A percentile compares a stretch with the other conserved stretches of the same genome.
phyloP scores from a whole-genome alignment of 2,113 vertebrate genomes.

The Muscicapa adusta region DNA sequence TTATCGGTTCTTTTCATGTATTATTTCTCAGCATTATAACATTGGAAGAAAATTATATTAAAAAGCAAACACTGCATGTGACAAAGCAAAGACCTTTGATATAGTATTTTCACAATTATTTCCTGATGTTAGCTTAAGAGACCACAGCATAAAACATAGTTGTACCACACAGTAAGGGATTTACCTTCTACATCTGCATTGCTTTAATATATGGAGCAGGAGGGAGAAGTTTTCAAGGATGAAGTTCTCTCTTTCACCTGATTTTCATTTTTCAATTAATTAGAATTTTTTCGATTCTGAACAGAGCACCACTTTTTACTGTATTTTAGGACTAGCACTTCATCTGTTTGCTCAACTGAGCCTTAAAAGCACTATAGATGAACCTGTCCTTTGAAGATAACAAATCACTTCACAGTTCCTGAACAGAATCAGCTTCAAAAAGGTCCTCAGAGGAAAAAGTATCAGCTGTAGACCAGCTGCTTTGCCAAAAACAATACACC shows the following conservation, averaged over 20 bases:
- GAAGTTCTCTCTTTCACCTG: conserved; percentile 1
- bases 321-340: not conserved
- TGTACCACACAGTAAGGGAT: not conserved
- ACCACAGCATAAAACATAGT: not conserved
- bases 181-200: conserved; percentile 13
- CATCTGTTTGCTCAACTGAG: conserved; percentile 7
- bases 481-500: conserved; percentile 11
- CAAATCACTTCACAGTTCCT: conserved; percentile 36
- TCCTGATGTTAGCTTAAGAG: conserved; percentile 8
- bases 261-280: conserved; percentile 25
- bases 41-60: not conserved
- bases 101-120: not conserved
- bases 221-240: not conserved
- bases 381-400: conserved; percentile 52
- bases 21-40: not conserved
- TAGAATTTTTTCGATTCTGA: conserved; percentile 12
- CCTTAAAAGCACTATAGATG: conserved; percentile 2
- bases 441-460: not conserved
- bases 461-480: conserved; percentile 31
- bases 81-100: not conserved
- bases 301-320: not conserved
- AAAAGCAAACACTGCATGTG: not conserved
- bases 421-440: conserved; percentile 11
- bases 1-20: not conserved
- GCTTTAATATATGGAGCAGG: not conserved